These are phyloP conservation scores for Desoria tigrina DNA, from an alignment of 2,888 invertebrate species.

Conservation along the genomic window DNA sequence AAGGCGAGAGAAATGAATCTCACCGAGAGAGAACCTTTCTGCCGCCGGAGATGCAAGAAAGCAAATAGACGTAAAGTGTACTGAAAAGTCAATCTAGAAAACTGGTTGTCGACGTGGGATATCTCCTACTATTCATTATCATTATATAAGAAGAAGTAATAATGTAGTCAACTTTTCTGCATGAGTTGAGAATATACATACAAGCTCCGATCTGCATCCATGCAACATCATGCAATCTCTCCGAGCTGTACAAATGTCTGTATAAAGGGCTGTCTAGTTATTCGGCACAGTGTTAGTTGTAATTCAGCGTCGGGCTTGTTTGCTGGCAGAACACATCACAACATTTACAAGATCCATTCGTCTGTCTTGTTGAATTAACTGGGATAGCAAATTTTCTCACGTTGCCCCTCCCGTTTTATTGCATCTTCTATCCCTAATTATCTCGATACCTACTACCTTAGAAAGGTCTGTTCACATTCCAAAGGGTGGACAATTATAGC, in stretches of 20 bases:
- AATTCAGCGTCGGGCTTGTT: constrained; percentile 1
- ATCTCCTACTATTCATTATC: too few species aligned
- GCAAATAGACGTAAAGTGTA: constrained; percentile 17
- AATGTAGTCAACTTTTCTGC: constrained; percentile 15
- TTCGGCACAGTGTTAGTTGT: constrained; percentile 12
- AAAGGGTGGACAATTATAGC: too few species aligned
- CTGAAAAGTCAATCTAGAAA: constrained; percentile 22
- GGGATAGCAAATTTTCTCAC: constrained; percentile 7
- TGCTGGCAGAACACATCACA: constrained; percentile 9
- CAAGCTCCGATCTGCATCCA: constrained; percentile 5
- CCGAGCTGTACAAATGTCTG: neutral
- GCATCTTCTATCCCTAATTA: neutral
- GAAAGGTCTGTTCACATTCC: neutral
- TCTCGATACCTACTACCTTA: neutral
- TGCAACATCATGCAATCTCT: constrained; percentile 17
- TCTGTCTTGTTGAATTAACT: constrained; percentile 3
- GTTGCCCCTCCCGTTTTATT: constrained; percentile 1
- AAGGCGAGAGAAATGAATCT: neutral
- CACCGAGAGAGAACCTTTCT: too few species aligned
- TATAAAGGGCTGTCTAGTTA: constrained; percentile 10
- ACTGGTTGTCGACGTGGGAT: constrained; percentile 19
- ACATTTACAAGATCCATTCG: constrained; percentile 5
- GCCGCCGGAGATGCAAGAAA: constrained; percentile 4
- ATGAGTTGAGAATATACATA: neutral
- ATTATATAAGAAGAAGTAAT: neutral